Base-by-base conservation (phyloP, 2,888 invertebrate species). In the Sepioteuthis lessoniana region DNA sequence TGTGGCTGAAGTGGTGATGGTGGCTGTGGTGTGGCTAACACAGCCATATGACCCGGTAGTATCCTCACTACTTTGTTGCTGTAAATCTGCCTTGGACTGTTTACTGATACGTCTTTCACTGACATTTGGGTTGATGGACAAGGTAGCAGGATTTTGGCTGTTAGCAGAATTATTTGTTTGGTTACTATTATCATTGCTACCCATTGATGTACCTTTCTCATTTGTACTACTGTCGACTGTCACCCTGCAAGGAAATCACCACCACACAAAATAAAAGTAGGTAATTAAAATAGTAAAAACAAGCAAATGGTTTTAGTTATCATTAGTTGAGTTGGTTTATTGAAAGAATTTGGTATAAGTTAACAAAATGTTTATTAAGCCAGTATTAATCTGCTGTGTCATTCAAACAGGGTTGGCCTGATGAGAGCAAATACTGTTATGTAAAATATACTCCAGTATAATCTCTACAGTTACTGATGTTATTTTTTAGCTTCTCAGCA, bases 141-240 rank as follows among this genome's bases (percentile, higher is more conserved):
- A 47, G 91, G 42, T 42, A 42, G 10, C 91, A 42, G 38, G 1
- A n/a, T 37, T 47, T 28, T 50, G 60, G 21, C 37, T 31, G 93
- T 28, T 55, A 16, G 35, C 10, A 19, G 93, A 60, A 47, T n/a
- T 47, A 46, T 37, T 31, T 31, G 92, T n/a, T 7, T 38, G 42
- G 46, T 92, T 42, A 47, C 47, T 31, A 31, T 31, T 16, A 90
- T 38, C 31, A 38, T 93, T 47, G 21, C 35, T 50, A 38, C 37
- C 25, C 13, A 25, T 93, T 93, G 93, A 60, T 60, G 55, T 60
- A 60, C 93, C 93, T 93, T 93, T 93, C 35, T 93, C 93, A 19
- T 21, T 93, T 38, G 47, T 50, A 21, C 35, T 37, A 35, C 31
- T 38, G 93, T 93, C 93, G 37, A 38, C 8, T 35, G 93, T 38